Base-by-base conservation (phyloP, 2,888 invertebrate species). In the Axea sp. region DNA sequence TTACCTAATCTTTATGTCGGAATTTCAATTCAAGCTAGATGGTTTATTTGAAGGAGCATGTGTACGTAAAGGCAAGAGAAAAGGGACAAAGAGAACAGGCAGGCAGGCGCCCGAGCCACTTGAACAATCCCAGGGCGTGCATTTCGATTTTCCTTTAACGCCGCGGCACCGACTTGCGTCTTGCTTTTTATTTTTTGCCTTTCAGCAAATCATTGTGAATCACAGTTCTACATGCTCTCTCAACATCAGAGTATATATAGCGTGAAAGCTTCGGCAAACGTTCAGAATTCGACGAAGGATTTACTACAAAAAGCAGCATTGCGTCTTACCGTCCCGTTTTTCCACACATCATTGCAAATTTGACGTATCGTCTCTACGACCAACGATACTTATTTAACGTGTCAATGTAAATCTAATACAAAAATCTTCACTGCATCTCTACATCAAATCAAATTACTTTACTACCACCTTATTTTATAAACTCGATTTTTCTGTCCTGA, bases 141-240 rank as follows among this genome's bases (percentile, higher is more conserved):
- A 73, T 73, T 75, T 76, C 73, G 76, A 76, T 75, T 76, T 76
- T 76, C 69, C 68, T 76, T 76, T 65, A 65, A 65, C 75, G 53
- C 68, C 45, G 39, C 53, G 51, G 69, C 69, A 43, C 55, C 67
- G 67, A 43, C 55, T 39, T 26, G 64, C 60, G 72, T 65, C 68
- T 74, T 75, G 60, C 55, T 64, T 68, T 67, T 65, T 51, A 55
- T 59, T 73, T 68, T 53, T 67, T 62, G 45, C 73, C 73, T 73
- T 73, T 67, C 71, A 73, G 76, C 76, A 71, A 76, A 76, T 76
- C 73, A 76, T 76, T 68, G 72, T 72, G 75, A 75, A 75, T 75
- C 75, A 68, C 75, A 71, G 55, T 71, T 71, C 71, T 57, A 59
- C 74, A 53, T 55, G 73, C 59, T 65, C 59, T 57, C 67, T 62